A percentile compares a stretch with the other conserved stretches of the same genome.
These are phyloP conservation scores for Xestia c-nigrum DNA, from an alignment of 2,888 invertebrate genomes.

Conservation along the genomic window DNA sequence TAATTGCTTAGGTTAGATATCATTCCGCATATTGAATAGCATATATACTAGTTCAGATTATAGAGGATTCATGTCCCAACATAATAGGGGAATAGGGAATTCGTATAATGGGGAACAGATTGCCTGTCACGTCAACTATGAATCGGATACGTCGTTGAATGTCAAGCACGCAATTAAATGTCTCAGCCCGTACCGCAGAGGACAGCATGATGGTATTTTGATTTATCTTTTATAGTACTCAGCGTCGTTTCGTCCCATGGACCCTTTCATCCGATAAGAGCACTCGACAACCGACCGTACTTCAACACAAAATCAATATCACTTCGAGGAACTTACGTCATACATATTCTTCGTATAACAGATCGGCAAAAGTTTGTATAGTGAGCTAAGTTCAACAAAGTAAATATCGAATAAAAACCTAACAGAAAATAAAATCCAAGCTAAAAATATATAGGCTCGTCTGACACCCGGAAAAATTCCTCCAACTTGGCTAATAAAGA, in stretches of 20 bases:
- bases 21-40: slow-evolving; percentile 33
- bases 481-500: slow-evolving; percentile 86
- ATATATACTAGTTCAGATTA: slow-evolving; percentile 34
- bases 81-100: slow-evolving; percentile 36
- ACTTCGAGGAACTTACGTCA: slow-evolving; percentile 45
- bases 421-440: slow-evolving; percentile 54
- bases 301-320: slow-evolving; percentile 62
- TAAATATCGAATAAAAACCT: slow-evolving; percentile 55
- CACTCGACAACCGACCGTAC: slow-evolving; percentile 57
- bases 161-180: slow-evolving; percentile 52
- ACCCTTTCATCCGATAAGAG: slow-evolving; percentile 57
- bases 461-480: slow-evolving; percentile 73
- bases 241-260: slow-evolving; percentile 49
- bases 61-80: slow-evolving; percentile 14
- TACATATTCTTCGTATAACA: slow-evolving; percentile 47
- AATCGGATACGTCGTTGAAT: slow-evolving; percentile 45
- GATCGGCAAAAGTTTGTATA: slow-evolving; percentile 24
- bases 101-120: slow-evolving; percentile 44
- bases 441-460: slow-evolving; percentile 62
- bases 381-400: slow-evolving; percentile 37
- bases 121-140: slow-evolving; percentile 42
- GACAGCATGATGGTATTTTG: slow-evolving; percentile 51
- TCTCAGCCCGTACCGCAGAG: slow-evolving; percentile 32
- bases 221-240: slow-evolving; percentile 48
- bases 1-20: slow-evolving; percentile 32